Conservation (phyloP, 2,888 invertebrate genomes). For the Cosmorhoe ocellata region DNA sequence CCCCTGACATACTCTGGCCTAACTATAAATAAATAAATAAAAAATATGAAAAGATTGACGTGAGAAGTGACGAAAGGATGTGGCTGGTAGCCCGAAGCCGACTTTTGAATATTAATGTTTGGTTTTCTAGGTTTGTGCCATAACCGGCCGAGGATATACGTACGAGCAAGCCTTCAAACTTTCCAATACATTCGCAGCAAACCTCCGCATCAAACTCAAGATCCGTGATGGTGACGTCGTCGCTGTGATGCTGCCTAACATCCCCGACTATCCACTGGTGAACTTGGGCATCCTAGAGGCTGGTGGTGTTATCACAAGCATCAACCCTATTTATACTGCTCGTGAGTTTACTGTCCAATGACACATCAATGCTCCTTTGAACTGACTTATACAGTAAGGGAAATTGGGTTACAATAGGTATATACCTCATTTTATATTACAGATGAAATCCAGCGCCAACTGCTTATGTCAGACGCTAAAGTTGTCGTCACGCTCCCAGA, state of each 20-base stretch:
- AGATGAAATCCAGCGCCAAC: slow-evolving; percentile 89
- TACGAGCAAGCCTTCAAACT: slow-evolving; percentile 85
- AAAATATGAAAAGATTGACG: no score
- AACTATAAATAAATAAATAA: no score
- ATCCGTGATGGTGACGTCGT: slow-evolving; percentile 85
- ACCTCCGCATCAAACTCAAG: slow-evolving; percentile 85
- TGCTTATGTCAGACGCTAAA: slow-evolving; percentile 83
- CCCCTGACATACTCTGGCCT: no score
- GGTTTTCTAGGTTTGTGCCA: slow-evolving; percentile 85
- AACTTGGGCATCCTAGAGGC: slow-evolving; percentile 86
- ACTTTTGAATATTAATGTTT: slow-evolving; percentile 20
- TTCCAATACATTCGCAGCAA: slow-evolving; percentile 85
- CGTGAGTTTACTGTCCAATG: slow-evolving; percentile 59
- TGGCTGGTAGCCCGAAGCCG: no score
- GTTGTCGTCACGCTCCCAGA: slow-evolving; percentile 83
- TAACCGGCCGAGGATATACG: slow-evolving; percentile 88
- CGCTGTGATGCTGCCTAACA: slow-evolving; percentile 88
- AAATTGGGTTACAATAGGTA: no score
- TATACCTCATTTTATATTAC: no score
- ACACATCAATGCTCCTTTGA: no score
- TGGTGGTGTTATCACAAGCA: slow-evolving; percentile 86
- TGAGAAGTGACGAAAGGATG: no score
- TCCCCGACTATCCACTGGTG: slow-evolving; percentile 88
- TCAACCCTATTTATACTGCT: slow-evolving; percentile 89
- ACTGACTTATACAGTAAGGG: no score